A percentile compares a stretch with the other conserved stretches of the same genome.
Evolutionary conservation across 92 coral and sea anemone genomes (phyloP).

Genomic region (Anthopleura xanthogrammica): DNA sequence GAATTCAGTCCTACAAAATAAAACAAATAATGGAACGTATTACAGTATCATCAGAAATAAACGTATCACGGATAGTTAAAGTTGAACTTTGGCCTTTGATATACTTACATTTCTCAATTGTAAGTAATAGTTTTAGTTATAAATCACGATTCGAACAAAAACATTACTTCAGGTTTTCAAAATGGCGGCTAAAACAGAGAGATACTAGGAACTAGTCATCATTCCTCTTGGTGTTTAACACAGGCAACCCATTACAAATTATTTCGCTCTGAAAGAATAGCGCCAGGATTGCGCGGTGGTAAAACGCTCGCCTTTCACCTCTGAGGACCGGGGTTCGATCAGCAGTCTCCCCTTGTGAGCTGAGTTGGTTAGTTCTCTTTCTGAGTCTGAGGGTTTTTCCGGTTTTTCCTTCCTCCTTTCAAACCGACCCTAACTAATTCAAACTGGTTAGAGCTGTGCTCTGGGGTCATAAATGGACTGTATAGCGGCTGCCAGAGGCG

Average conservation of each 20-base stretch:
- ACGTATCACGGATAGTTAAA: background rate
- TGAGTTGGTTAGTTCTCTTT: no score
- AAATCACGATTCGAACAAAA: background rate
- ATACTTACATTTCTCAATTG: background rate
- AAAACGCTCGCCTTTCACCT: no score
- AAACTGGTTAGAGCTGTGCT: no score
- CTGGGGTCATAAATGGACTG: no score
- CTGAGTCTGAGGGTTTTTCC: no score
- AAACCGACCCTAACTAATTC: no score
- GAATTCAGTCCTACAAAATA: conserved; percentile 79
- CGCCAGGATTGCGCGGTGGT: no score
- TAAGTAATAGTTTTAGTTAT: background rate
- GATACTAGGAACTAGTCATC: background rate
- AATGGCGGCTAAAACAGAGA: background rate
- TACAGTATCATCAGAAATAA: background rate
- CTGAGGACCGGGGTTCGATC: no score
- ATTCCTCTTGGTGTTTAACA: background rate
- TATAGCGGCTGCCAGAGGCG: no score
- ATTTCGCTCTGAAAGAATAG: no score
- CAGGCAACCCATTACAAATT: background rate
- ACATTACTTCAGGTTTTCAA: background rate
- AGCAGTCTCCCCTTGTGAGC: no score
- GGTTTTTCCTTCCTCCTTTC: no score
- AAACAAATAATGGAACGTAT: background rate
- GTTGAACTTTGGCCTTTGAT: background rate